Conservation (phyloP, 2,113 vertebrate genomes). For the Apaloderma vittatum region DNA sequence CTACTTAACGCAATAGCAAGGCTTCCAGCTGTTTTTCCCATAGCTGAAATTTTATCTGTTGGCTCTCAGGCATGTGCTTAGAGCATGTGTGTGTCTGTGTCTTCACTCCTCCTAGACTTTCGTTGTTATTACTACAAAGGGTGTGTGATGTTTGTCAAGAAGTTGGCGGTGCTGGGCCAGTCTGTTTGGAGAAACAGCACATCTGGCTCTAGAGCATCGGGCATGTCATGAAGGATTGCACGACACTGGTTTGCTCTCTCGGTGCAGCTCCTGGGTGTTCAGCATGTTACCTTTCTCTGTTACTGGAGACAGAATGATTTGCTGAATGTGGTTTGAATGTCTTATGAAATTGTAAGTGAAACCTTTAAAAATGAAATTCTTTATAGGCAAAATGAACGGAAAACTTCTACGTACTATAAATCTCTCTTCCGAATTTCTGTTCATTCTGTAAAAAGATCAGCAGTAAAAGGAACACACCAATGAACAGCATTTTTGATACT, state of each 20-base stretch:
- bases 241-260: fast-evolving
- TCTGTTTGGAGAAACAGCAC: not conserved
- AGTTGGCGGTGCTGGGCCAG: not conserved
- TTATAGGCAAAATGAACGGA: conserved; percentile 29
- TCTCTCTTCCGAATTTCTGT: conserved; percentile 45
- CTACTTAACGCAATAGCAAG: not conserved
- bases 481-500: conserved; percentile 47
- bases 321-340: conserved; percentile 38
- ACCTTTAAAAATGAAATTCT: not conserved
- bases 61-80: not conserved
- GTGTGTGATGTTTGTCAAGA: not conserved
- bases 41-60: not conserved
- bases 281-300: not conserved
- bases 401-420: conserved; percentile 54
- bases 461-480: conserved; percentile 51
- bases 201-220: not conserved
- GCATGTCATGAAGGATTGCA: not conserved
- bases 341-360: not conserved
- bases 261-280: not conserved
- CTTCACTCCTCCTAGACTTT: not conserved
- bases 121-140: not conserved
- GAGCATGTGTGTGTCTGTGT: not conserved
- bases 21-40: not conserved
- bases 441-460: conserved; percentile 52
- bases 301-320: not conserved